phyloP scores from a whole-genome alignment of 2,113 vertebrate genomes.

The Odobenus rosmarus region DNA sequence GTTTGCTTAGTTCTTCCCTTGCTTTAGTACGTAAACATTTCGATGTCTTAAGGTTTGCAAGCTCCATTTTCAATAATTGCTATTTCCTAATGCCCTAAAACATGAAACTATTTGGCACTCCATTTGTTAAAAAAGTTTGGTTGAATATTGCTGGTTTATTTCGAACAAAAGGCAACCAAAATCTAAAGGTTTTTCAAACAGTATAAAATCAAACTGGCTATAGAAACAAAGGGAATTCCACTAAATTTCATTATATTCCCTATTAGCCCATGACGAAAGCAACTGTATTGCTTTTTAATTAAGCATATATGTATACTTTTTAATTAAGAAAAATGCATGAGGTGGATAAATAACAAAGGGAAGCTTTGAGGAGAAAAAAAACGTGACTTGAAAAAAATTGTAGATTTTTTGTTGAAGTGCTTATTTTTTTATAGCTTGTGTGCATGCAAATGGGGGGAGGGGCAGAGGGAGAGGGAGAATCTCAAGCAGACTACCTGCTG shows the following conservation, averaged over 20 bases:
- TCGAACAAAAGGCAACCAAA: neutral
- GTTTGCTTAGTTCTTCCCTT: neutral
- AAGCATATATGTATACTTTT: neutral
- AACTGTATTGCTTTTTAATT: neutral
- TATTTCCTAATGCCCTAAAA: neutral
- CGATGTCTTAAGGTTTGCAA: neutral
- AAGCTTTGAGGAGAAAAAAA: too few species aligned
- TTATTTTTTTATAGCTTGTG: neutral
- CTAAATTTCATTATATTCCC: neutral
- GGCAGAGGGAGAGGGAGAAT: neutral
- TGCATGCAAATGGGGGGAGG: neutral
- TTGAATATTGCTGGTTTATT: neutral
- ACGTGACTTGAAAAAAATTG: neutral
- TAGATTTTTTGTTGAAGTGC: neutral
- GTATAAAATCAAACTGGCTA: neutral
- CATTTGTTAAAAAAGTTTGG: neutral
- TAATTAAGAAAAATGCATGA: neutral
- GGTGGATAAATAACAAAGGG: too few species aligned
- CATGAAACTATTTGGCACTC: neutral
- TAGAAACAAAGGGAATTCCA: neutral
- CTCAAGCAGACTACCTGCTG: neutral
- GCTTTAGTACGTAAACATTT: neutral
- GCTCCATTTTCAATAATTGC: neutral
- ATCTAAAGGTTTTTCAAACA: neutral
- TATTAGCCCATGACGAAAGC: neutral